Percentiles rank a stretch among this genome's conserved stretches.
phyloP scores from a whole-genome alignment of 2,797 vertebrate genomes.

The Prunella strophiata region DNA sequence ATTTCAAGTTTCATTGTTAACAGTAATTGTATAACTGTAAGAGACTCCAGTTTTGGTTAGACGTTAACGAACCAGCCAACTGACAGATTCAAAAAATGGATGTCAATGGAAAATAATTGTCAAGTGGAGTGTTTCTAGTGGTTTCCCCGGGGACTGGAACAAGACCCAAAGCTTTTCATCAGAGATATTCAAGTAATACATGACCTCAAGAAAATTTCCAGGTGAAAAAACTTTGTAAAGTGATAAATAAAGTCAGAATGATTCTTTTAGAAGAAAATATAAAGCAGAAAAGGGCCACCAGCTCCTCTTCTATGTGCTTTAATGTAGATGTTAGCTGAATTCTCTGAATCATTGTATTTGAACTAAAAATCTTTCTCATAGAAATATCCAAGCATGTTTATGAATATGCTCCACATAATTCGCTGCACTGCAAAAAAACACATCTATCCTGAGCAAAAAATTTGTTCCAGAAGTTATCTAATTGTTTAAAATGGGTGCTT shows the following conservation, averaged over 20 bases:
- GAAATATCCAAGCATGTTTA: not conserved
- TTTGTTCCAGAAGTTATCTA: not conserved
- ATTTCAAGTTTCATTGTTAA: slow-evolving; percentile 14
- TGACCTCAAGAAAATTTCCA: not conserved
- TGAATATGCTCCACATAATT: not conserved
- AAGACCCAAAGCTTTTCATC: not conserved
- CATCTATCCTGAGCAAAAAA: not conserved
- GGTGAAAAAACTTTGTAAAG: not conserved
- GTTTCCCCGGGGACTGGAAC: not conserved
- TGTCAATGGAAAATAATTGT: not conserved
- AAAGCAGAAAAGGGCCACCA: not conserved
- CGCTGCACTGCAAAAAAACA: not conserved
- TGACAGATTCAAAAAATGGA: slow-evolving; percentile 1
- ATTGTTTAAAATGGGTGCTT: not conserved
- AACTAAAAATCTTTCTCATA: not conserved
- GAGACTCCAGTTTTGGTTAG: not conserved
- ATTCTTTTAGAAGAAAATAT: not conserved
- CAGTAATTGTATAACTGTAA: not conserved
- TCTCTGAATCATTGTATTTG: not conserved
- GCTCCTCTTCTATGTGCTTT: not conserved
- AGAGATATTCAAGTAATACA: not conserved
- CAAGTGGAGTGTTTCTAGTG: not conserved
- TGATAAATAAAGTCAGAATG: not conserved
- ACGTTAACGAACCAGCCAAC: not conserved
- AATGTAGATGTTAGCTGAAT: not conserved